A percentile compares a stretch with the other conserved stretches of the same genome.
Evolutionary conservation across 2,113 vertebrate genomes (phyloP).

Genomic region (Probosciger aterrimus): DNA sequence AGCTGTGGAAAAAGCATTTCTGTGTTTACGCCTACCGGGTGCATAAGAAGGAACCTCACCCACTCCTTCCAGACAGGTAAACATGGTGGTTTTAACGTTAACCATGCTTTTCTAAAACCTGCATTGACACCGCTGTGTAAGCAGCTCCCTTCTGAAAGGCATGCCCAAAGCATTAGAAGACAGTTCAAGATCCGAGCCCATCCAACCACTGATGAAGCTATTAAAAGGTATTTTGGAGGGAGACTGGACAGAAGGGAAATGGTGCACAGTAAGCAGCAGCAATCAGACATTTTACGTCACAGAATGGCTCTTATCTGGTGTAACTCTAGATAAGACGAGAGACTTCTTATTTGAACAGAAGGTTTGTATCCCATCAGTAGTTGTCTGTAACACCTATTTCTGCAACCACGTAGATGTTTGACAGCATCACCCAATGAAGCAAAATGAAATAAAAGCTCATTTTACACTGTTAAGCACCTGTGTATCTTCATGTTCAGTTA

Average conservation of each 20-base stretch:
- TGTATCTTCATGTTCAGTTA: neutral
- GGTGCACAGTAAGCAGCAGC: neutral
- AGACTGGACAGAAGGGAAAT: neutral
- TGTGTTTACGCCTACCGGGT: neutral
- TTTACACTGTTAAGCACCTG: neutral
- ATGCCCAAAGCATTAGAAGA: neutral
- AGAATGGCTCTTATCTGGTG: neutral
- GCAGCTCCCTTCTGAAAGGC: neutral
- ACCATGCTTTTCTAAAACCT: neutral
- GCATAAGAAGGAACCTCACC: neutral
- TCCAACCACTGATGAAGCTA: neutral
- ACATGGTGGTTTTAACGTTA: neutral
- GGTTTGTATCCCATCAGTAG: neutral
- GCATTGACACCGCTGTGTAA: neutral
- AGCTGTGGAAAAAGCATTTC: conserved; percentile 7
- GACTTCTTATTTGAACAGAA: neutral
- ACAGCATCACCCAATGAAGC: neutral
- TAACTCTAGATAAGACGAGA: neutral
- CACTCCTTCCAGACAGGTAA: neutral
- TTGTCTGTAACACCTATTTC: neutral
- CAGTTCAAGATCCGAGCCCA: neutral
- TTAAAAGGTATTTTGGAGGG: neutral
- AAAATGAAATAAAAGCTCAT: neutral
- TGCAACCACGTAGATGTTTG: neutral
- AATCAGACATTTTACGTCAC: neutral